Evolutionary conservation across 2,113 vertebrate species (phyloP).

Genomic region (Pipa parva): DNA sequence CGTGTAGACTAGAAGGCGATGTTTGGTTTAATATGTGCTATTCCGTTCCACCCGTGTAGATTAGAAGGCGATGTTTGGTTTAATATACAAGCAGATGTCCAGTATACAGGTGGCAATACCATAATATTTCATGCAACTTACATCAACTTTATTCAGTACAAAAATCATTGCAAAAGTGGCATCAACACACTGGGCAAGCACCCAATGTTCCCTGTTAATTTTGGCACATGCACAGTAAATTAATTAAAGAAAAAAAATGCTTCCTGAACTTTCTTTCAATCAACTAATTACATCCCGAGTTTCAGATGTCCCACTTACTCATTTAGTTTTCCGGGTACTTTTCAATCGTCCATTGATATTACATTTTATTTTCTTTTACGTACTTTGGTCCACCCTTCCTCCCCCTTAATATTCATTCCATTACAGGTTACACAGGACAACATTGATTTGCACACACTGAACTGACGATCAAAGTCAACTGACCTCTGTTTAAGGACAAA

Average conservation of each 20-base stretch:
- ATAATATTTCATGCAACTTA: too few species aligned
- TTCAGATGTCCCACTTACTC: not conserved
- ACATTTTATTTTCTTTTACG: too few species aligned
- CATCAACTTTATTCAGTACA: not conserved
- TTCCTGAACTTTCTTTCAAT: slow-evolving; percentile 12
- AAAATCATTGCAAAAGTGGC: not conserved
- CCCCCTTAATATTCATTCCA: too few species aligned
- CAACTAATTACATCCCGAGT: slow-evolving; percentile 8
- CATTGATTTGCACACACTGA: too few species aligned
- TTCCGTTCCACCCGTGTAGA: too few species aligned
- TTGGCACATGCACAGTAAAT: slow-evolving; percentile 7
- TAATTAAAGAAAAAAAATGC: slow-evolving; percentile 26
- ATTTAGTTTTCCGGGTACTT: not conserved
- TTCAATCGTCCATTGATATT: not conserved
- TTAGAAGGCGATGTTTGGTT: too few species aligned
- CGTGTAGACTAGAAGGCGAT: too few species aligned
- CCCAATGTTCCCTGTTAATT: slow-evolving; percentile 24
- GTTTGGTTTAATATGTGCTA: too few species aligned
- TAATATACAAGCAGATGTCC: too few species aligned
- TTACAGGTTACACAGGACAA: too few species aligned
- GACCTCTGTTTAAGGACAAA: not conserved
- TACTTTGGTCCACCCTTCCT: too few species aligned
- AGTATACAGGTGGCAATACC: too few species aligned
- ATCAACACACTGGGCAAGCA: slow-evolving; percentile 15
- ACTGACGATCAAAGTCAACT: not conserved